Percentiles rank a stretch among this genome's conserved stretches.
phyloP scores from a whole-genome alignment of 2,888 invertebrate genomes.

The Suillia variegata region DNA sequence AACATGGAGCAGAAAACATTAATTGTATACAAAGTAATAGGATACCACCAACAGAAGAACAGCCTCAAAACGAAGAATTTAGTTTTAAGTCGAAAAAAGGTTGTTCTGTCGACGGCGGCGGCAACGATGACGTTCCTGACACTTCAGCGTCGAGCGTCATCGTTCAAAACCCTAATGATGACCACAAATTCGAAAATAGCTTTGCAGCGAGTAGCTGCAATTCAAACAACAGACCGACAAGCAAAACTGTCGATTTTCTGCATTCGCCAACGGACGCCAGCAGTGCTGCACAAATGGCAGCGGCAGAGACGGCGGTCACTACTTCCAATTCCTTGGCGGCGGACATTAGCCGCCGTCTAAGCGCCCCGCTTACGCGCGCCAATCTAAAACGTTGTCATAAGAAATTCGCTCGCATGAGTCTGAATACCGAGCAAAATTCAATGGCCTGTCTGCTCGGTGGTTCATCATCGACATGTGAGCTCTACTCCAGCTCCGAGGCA shows the following conservation, averaged over 20 bases:
- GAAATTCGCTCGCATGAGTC: conserved; percentile 36
- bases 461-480: conserved; percentile 32
- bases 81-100: neutral
- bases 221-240: neutral
- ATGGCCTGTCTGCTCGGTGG: conserved; percentile 26
- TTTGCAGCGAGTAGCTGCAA: neutral
- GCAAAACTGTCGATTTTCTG: no score
- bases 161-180: no score
- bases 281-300: neutral
- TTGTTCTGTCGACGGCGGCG: neutral
- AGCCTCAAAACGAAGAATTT: conserved; percentile 11
- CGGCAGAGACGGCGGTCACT: neutral
- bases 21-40: conserved; percentile 24
- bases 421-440: conserved; percentile 18
- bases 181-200: neutral
- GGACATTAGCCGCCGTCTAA: conserved; percentile 43
- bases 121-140: neutral
- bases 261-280: no score
- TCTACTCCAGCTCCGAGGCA: conserved; percentile 33
- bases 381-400: conserved; percentile 44
- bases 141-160: neutral
- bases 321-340: neutral
- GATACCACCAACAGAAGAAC: conserved; percentile 22
- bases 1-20: conserved; percentile 36
- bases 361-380: conserved; percentile 36